Evolutionary conservation across 2,888 invertebrate genomes (phyloP).

Genomic region (Arge pagana): DNA sequence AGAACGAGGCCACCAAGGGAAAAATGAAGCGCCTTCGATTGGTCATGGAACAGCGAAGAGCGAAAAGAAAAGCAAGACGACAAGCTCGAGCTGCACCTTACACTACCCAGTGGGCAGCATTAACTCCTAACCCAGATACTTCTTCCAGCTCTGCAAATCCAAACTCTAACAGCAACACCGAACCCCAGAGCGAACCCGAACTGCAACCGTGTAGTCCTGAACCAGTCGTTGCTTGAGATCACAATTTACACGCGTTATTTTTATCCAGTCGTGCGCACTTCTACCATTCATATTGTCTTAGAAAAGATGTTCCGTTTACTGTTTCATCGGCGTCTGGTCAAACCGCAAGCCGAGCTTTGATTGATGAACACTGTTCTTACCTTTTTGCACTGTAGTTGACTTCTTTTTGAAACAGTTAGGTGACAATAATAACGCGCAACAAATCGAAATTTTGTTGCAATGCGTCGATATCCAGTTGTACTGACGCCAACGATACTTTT

Average conservation of each 20-base stretch:
- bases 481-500: no score
- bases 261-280: no score
- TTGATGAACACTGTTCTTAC: constrained; percentile 12
- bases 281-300: constrained; percentile 2
- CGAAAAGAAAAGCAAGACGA: constrained; percentile 68
- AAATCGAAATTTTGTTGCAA: constrained; percentile 17
- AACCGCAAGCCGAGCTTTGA: constrained; percentile 14
- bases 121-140: constrained; percentile 57
- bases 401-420: constrained; percentile 11
- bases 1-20: constrained; percentile 79
- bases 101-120: constrained; percentile 59
- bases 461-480: no score
- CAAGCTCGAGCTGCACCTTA: constrained; percentile 77
- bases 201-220: constrained; percentile 54
- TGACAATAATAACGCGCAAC: constrained; percentile 22
- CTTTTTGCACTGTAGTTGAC: constrained; percentile 18
- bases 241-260: no score
- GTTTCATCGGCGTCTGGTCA: not conserved
- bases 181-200: constrained; percentile 52
- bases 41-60: constrained; percentile 88
- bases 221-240: constrained; percentile 53
- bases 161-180: constrained; percentile 40
- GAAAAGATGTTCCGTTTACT: constrained; percentile 1
- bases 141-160: constrained; percentile 49
- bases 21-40: constrained; percentile 86